Percentiles rank a stretch among this genome's conserved stretches.
These are phyloP conservation scores for Atherinosoma microstoma DNA, from an alignment of 2,797 vertebrate genomes.

Conservation along the genomic window DNA sequence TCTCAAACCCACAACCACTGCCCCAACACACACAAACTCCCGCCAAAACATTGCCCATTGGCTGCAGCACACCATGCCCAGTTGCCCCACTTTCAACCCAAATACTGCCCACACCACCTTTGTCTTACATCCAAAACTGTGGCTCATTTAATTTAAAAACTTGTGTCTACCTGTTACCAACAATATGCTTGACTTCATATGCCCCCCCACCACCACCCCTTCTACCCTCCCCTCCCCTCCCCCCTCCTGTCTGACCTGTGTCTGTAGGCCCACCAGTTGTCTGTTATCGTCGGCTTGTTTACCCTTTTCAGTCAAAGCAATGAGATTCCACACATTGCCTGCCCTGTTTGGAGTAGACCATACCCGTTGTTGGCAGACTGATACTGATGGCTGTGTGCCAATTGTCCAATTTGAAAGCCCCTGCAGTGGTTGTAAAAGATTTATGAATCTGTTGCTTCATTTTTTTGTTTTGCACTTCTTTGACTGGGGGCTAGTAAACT, in stretches of 20 bases:
- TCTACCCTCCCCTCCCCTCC: background rate
- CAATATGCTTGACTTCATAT: slow-evolving; percentile 24
- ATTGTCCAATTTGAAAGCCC: slow-evolving; percentile 63
- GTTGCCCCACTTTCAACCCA: slow-evolving; percentile 54
- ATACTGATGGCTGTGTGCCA: slow-evolving; percentile 53
- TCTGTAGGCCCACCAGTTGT: slow-evolving; percentile 55
- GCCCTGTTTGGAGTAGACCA: slow-evolving; percentile 34
- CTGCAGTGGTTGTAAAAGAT: slow-evolving; percentile 41
- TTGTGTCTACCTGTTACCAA: slow-evolving; percentile 21
- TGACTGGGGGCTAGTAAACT: background rate
- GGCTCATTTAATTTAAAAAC: slow-evolving; percentile 27
- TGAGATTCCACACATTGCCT: slow-evolving; percentile 71
- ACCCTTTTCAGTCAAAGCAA: slow-evolving; percentile 71
- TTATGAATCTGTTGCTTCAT: background rate
- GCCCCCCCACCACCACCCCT: background rate
- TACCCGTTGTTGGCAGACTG: slow-evolving; percentile 45
- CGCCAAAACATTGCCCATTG: slow-evolving; percentile 57
- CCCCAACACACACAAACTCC: slow-evolving; percentile 43
- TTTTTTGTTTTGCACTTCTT: slow-evolving; percentile 7
- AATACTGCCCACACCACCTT: slow-evolving; percentile 34
- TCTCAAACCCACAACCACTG: slow-evolving; percentile 29
- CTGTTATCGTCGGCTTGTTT: slow-evolving; percentile 67
- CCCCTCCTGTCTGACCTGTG: slow-evolving; percentile 50
- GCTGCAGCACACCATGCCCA: slow-evolving; percentile 29
- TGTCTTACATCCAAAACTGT: slow-evolving; percentile 33